phyloP scores from a whole-genome alignment of 2,113 vertebrate species.

The Otolemur garnettii region DNA sequence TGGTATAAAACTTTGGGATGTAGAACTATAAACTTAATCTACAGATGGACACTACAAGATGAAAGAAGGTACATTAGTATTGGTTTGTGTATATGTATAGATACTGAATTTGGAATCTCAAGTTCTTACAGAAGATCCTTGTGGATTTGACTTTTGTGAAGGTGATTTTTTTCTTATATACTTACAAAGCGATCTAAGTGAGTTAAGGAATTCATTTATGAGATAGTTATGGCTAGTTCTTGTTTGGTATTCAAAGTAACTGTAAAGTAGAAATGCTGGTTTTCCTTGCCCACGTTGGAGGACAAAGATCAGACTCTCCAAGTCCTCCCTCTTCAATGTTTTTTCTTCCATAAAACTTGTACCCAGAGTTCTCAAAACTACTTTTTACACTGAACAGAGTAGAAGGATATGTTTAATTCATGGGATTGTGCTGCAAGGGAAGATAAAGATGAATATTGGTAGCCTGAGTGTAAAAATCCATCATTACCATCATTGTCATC shows the following conservation, averaged over 20 bases:
- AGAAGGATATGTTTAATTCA: not conserved
- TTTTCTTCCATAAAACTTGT: not conserved
- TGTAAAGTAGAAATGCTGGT: not conserved
- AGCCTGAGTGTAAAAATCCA: not conserved
- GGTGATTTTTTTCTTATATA: conserved; percentile 1
- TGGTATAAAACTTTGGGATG: conserved; percentile 62
- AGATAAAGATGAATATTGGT: conserved; percentile 8
- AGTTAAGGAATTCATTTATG: conserved; percentile 45
- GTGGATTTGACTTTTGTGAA: conserved; percentile 1
- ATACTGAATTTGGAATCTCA: not conserved
- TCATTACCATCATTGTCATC: not conserved
- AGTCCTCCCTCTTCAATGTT: not conserved
- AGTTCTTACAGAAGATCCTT: not conserved
- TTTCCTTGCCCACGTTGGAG: not conserved
- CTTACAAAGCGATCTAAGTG: not conserved
- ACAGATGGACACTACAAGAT: conserved; percentile 35
- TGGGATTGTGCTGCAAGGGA: not conserved
- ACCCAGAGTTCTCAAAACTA: not conserved
- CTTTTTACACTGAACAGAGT: not conserved
- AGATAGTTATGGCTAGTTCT: not conserved
- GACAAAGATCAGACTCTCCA: not conserved
- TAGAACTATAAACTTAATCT: not conserved
- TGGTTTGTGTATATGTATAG: not conserved
- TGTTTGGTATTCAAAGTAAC: not conserved
- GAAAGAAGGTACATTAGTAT: not conserved